A percentile compares a stretch with the other conserved stretches of the same genome.
These are phyloP conservation scores for Chloroceryle inda DNA, from an alignment of 2,797 vertebrate genomes.

Conservation along the genomic window DNA sequence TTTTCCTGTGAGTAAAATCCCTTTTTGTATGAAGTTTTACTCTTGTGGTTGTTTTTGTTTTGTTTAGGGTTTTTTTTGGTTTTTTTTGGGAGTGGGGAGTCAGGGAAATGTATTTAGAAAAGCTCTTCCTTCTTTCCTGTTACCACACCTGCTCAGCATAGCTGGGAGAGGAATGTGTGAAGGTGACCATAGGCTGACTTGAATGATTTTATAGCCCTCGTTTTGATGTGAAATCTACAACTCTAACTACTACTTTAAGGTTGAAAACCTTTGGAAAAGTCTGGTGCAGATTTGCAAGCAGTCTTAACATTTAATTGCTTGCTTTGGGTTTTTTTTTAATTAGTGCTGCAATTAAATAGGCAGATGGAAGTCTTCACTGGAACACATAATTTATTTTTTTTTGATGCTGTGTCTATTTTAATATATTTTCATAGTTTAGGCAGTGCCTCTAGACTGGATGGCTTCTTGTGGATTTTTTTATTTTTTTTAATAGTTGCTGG, in stretches of 20 bases:
- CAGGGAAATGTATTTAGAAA: neutral
- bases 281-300: neutral
- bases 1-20: neutral
- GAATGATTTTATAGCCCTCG: neutral
- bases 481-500: neutral
- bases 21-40: neutral
- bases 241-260: neutral
- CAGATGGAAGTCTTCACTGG: neutral
- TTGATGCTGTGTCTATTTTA: neutral
- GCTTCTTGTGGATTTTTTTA: neutral
- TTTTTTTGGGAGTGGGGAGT: fast-evolving
- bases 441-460: neutral
- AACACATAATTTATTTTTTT: neutral
- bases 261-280: neutral
- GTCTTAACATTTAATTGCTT: neutral
- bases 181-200: neutral
- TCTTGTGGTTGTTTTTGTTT: neutral
- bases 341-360: neutral
- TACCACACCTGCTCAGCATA: neutral
- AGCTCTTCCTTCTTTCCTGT: neutral
- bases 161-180: neutral
- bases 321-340: neutral
- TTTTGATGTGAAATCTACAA: neutral
- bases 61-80: too few species aligned
- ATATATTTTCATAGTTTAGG: neutral